Evolutionary conservation across 2,113 vertebrate genomes (phyloP).

Genomic region (Neoarius graeffei): DNA sequence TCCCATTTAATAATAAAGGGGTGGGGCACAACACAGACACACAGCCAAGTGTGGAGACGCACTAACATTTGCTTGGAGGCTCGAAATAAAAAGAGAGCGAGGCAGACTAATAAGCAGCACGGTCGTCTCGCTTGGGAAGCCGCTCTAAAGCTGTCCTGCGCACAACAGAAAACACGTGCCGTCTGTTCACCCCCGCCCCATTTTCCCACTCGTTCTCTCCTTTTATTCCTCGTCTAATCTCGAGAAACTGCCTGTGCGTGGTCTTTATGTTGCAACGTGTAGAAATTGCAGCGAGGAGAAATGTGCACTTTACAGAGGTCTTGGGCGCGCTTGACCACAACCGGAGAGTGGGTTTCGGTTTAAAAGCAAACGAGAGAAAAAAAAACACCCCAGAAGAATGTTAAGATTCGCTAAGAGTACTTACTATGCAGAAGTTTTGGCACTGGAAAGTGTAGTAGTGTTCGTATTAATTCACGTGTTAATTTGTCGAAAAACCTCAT

Average conservation of each 20-base stretch:
- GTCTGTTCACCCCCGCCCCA: slow-evolving; percentile 3
- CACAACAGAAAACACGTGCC: not conserved
- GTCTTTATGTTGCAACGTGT: not conserved
- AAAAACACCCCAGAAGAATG: not conserved
- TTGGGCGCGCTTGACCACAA: not conserved
- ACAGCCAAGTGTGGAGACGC: slow-evolving; percentile 1
- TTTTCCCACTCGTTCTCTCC: not conserved
- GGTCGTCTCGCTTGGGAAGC: not conserved
- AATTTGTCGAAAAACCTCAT: too few relatives aligned
- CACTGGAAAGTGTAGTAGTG: not conserved
- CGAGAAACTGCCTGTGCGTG: not conserved
- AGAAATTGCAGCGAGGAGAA: not conserved
- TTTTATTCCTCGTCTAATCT: not conserved
- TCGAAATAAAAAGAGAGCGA: not conserved
- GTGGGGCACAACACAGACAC: not conserved
- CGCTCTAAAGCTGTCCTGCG: not conserved
- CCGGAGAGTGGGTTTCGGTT: not conserved
- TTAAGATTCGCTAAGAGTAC: not conserved
- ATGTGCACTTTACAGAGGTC: not conserved
- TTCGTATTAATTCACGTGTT: not conserved
- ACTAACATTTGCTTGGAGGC: slow-evolving; percentile 33
- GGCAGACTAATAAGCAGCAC: slow-evolving; percentile 20
- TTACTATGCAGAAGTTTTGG: not conserved
- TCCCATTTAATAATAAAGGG: slow-evolving; percentile 6
- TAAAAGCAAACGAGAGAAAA: not conserved